A percentile compares a stretch with the other conserved stretches of the same genome.
Evolutionary conservation across 92 coral and sea anemone genomes (phyloP).

Genomic region (Porites divaricata): DNA sequence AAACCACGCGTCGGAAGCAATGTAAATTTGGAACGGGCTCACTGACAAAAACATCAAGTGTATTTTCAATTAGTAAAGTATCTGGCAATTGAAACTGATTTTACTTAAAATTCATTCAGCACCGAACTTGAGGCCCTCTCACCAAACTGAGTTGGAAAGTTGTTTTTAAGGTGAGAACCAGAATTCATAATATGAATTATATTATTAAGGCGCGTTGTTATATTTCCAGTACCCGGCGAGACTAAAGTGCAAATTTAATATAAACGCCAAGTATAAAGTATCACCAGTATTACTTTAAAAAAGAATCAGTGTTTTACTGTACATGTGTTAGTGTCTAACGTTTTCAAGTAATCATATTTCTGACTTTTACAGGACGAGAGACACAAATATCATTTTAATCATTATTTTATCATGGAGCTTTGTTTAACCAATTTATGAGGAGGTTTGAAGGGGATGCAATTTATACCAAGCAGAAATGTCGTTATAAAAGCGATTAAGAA

Average conservation of each 20-base stretch:
- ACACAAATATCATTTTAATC: neutral
- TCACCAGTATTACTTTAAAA: neutral
- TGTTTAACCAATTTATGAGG: too few relatives aligned
- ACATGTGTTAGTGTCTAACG: too few relatives aligned
- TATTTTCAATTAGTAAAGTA: neutral
- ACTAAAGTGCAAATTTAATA: neutral
- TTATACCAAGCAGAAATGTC: too few relatives aligned
- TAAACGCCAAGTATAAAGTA: neutral
- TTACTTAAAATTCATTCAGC: too few relatives aligned
- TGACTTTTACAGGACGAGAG: neutral
- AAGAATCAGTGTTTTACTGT: neutral
- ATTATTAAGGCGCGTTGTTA: neutral
- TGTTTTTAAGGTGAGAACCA: neutral
- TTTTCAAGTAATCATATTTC: neutral
- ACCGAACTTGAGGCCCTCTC: neutral
- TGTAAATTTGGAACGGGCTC: slow-evolving; percentile 8
- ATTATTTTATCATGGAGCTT: too few relatives aligned
- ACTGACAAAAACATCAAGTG: neutral
- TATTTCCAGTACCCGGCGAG: neutral
- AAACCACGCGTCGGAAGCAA: neutral
- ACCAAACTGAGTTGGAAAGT: neutral
- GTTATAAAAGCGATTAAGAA: too few relatives aligned
- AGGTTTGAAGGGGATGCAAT: neutral
- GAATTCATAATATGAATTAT: too few relatives aligned
- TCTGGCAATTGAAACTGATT: neutral